A percentile compares a stretch with the other conserved stretches of the same genome.
Evolutionary conservation across 2,113 vertebrate species (phyloP).

Genomic region (Rynchops niger): DNA sequence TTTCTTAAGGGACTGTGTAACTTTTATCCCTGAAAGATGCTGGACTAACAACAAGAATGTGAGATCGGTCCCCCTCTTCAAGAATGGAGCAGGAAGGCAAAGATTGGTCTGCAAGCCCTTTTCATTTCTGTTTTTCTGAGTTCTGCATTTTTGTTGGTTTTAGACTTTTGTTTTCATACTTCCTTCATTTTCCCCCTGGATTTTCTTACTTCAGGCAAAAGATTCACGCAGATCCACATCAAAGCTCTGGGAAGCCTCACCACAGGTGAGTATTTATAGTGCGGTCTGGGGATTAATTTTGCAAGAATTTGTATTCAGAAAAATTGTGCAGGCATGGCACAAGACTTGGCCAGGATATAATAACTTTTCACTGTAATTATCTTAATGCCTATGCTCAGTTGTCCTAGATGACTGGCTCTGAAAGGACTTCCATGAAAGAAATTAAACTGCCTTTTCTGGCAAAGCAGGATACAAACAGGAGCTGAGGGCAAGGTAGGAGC

Average conservation of each 20-base stretch:
- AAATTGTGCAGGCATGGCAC: not conserved
- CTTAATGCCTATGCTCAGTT: constrained; percentile 4
- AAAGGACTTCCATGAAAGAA: constrained; percentile 16
- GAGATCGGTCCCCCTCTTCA: not conserved
- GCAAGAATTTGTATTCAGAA: constrained; percentile 13
- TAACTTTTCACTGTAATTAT: constrained; percentile 37
- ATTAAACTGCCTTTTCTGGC: constrained; percentile 9
- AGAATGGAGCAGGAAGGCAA: not conserved
- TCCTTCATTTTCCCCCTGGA: not conserved
- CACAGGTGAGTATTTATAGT: not conserved
- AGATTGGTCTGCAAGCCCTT: not conserved
- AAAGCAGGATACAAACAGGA: not conserved
- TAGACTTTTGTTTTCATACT: not conserved
- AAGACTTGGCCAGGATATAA: not conserved
- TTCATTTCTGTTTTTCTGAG: not conserved
- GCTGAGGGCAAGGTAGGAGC: not conserved
- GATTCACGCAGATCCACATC: not conserved
- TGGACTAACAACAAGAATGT: not conserved
- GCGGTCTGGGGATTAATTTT: not conserved
- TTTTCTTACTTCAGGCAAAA: not conserved
- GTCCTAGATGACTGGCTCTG: not conserved
- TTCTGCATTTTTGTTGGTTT: not conserved
- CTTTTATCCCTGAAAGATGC: not conserved
- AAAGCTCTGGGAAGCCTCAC: not conserved
- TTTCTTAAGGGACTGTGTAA: not conserved